phyloP scores from a whole-genome alignment of 2,113 vertebrate genomes.

The Oncorhynchus gorbuscha region DNA sequence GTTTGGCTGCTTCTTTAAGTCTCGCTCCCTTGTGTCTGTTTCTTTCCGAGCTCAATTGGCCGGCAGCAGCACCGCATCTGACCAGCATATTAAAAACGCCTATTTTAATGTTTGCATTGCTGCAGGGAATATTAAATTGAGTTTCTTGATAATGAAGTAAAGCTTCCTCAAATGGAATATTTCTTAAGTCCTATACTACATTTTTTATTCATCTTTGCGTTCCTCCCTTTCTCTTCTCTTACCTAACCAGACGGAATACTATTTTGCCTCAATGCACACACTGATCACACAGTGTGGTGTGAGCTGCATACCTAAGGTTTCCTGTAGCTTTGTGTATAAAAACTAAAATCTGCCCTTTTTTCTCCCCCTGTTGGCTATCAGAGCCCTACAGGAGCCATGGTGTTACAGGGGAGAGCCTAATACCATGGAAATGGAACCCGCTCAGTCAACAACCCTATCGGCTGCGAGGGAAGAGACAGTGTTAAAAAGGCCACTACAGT shows the following conservation, averaged over 20 bases:
- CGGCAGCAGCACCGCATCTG: constrained; percentile 45
- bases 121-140: constrained; percentile 66
- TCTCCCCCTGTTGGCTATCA: constrained; percentile 60
- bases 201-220: constrained; percentile 7
- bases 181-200: constrained; percentile 36
- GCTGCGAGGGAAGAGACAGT: constrained; percentile 35
- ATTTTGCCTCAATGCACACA: constrained; percentile 58
- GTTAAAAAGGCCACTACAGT: constrained; percentile 40
- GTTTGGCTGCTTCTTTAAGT: constrained; percentile 43
- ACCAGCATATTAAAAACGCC: constrained; percentile 67
- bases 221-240: constrained; percentile 25
- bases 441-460: constrained; percentile 18
- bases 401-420: constrained; percentile 63
- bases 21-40: constrained; percentile 45
- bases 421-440: constrained; percentile 45
- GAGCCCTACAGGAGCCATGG: constrained; percentile 49
- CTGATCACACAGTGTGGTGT: constrained; percentile 57
- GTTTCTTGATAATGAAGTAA: constrained; percentile 66
- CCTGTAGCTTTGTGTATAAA: constrained; percentile 57
- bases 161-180: constrained; percentile 52
- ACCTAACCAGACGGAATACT: constrained; percentile 49
- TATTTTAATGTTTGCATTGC: constrained; percentile 65
- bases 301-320: constrained; percentile 59
- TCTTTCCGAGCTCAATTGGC: constrained; percentile 53
- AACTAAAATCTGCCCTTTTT: constrained; percentile 53